phyloP scores from a whole-genome alignment of 2,113 vertebrate genomes.

The Apodemus sylvaticus region DNA sequence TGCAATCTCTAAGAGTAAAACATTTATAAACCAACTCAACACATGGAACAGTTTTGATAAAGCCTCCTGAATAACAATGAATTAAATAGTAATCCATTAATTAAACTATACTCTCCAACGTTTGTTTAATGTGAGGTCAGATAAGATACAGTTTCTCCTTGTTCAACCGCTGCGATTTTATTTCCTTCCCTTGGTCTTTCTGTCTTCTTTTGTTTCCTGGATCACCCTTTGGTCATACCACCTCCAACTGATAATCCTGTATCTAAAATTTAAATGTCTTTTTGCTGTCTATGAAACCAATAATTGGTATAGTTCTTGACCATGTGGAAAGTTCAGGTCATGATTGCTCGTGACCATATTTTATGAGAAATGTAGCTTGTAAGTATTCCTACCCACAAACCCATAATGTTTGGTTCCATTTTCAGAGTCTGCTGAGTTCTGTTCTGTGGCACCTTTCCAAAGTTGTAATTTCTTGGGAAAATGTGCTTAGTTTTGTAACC shows the following conservation, averaged over 20 bases:
- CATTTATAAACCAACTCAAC: not conserved
- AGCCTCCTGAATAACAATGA: not conserved
- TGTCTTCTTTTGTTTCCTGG: not conserved
- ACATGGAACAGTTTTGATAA: not conserved
- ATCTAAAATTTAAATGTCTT: not conserved
- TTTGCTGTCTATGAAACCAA: not conserved
- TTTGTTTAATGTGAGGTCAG: not conserved
- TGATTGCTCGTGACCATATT: not conserved
- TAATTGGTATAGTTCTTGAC: not conserved
- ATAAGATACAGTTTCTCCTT: not conserved
- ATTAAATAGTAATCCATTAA: slow-evolving; percentile 7
- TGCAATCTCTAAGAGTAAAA: not conserved
- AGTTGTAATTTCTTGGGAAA: not conserved
- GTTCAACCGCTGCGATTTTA: not conserved
- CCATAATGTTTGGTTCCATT: not conserved
- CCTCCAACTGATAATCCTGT: not conserved
- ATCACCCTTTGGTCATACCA: not conserved
- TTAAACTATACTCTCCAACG: not conserved
- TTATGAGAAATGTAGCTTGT: not conserved
- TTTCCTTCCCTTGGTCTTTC: not conserved
- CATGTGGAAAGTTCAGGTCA: not conserved
- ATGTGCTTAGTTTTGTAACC: not conserved
- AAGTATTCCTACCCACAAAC: not conserved
- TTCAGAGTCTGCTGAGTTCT: not conserved
- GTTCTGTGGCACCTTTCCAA: not conserved